Conservation (phyloP, 1,140 invertebrate genomes). For the Drosophila kurseongensis region DNA sequence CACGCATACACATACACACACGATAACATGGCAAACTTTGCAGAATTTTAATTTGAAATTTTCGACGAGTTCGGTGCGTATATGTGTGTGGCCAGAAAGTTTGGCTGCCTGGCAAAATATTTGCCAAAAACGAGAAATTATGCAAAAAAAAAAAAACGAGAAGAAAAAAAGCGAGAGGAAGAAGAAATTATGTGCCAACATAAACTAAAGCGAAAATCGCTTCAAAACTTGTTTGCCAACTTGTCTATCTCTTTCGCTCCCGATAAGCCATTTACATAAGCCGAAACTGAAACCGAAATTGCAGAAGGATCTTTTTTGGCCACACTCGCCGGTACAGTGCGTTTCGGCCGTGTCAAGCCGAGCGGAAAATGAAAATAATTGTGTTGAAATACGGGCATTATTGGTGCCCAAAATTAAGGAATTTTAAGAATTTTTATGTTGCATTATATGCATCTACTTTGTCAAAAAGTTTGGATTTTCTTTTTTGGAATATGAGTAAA, state of each 20-base stretch:
- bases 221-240: constrained; percentile 78
- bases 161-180: not conserved
- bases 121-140: constrained; percentile 65
- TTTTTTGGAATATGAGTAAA: too few relatives aligned
- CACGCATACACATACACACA: constrained; percentile 28
- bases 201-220: constrained; percentile 75
- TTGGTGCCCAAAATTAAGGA: too few relatives aligned
- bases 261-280: constrained; percentile 77
- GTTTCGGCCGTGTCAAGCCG: constrained; percentile 11
- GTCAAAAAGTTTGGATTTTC: too few relatives aligned
- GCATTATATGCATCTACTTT: too few relatives aligned
- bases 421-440: too few relatives aligned
- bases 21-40: constrained; percentile 61
- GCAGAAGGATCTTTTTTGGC: constrained; percentile 37
- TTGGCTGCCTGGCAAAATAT: constrained; percentile 68
- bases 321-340: constrained; percentile 1
- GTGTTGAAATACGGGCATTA: constrained; percentile 3
- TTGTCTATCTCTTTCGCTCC: constrained; percentile 38
- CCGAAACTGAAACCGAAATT: constrained; percentile 49
- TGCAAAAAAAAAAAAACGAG: constrained; percentile 29
- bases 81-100: constrained; percentile 57
- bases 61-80: constrained; percentile 52
- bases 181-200: constrained; percentile 71
- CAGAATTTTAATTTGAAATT: constrained; percentile 80
- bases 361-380: constrained; percentile 11